phyloP scores from a whole-genome alignment of 2,113 vertebrate species.

The Corvus moneduloides region DNA sequence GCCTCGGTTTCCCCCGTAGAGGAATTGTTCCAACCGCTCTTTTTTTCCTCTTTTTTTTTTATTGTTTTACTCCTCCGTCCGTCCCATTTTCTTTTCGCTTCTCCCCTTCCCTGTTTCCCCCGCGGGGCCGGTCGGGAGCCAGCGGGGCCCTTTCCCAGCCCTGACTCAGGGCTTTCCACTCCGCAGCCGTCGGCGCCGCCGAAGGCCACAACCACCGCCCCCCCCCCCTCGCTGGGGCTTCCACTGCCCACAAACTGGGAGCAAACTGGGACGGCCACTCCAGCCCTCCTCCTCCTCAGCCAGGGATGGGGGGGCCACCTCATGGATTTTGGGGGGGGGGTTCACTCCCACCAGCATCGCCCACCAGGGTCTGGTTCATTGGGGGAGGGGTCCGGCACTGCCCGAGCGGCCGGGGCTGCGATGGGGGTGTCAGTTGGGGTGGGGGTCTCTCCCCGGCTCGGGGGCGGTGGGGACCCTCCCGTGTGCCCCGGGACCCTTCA shows the following conservation, averaged over 20 bases:
- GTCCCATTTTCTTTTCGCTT: background rate
- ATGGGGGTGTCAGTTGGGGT: background rate
- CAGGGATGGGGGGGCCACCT: too few species aligned
- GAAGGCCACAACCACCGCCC: background rate
- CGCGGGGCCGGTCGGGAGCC: background rate
- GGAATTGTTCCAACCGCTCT: background rate
- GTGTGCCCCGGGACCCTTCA: background rate
- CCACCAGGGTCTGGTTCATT: background rate
- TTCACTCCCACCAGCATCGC: background rate
- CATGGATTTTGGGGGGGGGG: background rate
- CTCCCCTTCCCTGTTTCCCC: background rate
- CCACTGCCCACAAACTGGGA: background rate
- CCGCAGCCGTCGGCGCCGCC: conserved; percentile 5
- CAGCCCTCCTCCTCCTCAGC: background rate
- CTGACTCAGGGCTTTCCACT: conserved; percentile 29
- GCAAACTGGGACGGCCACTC: background rate
- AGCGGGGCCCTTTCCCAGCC: conserved; percentile 24
- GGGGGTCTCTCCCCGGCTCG: background rate
- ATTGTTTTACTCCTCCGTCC: too few species aligned
- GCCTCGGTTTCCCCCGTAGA: background rate
- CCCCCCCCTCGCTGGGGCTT: background rate
- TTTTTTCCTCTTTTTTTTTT: rapidly evolving
- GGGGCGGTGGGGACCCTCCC: background rate
- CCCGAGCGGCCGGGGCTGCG: background rate
- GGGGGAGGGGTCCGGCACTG: background rate